These are phyloP conservation scores for Notarius quadriscutis DNA, from an alignment of 2,113 vertebrate genomes.

Conservation along the genomic window DNA sequence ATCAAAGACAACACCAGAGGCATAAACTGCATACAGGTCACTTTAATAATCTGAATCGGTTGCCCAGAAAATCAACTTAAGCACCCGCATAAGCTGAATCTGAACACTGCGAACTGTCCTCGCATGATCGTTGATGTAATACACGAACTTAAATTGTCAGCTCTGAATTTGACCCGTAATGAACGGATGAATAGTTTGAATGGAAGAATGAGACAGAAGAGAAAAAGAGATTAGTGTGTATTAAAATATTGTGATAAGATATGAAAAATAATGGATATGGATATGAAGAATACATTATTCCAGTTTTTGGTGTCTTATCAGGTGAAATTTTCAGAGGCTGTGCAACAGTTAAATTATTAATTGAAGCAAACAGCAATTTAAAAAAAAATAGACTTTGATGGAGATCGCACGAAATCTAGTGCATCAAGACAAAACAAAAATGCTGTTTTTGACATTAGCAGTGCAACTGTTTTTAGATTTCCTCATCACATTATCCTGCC, in stretches of 20 bases:
- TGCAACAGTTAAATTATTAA: background rate
- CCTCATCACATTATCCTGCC: background rate
- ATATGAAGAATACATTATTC: background rate
- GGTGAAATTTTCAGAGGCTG: background rate
- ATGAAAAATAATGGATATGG: background rate
- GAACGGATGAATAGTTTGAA: background rate
- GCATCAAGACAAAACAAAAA: background rate
- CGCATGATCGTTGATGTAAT: background rate
- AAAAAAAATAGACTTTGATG: background rate
- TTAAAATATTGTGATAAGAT: background rate
- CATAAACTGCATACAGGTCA: background rate
- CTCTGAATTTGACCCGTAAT: background rate
- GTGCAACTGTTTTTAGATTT: background rate
- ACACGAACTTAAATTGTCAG: background rate
- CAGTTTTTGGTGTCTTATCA: background rate
- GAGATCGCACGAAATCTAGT: background rate
- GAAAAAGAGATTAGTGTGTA: background rate
- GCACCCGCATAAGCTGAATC: too few relatives aligned
- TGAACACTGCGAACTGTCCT: background rate
- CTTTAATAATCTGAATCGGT: background rate
- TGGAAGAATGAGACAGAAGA: background rate
- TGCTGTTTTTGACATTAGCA: background rate
- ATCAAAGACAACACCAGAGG: background rate
- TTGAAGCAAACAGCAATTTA: background rate
- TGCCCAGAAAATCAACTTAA: too few relatives aligned